phyloP scores from a whole-genome alignment of 2,888 invertebrate species.

The Oxyscelio sp. region DNA sequence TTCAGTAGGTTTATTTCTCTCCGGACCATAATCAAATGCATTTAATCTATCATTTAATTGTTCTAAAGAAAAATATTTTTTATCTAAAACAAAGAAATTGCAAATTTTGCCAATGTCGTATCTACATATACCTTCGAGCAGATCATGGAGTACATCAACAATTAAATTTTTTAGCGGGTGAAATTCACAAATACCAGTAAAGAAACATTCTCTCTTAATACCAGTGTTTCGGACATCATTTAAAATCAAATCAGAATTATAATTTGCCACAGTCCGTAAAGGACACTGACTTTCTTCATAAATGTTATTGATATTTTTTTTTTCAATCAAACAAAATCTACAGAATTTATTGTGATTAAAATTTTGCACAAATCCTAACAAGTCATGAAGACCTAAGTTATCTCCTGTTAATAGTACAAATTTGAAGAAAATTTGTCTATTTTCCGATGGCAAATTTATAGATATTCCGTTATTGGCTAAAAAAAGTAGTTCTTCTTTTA shows the following conservation, averaged over 20 bases:
- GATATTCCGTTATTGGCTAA: constrained; percentile 52
- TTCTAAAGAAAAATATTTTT: constrained; percentile 55
- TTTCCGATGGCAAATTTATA: constrained; percentile 26
- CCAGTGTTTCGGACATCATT: constrained; percentile 41
- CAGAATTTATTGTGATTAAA: constrained; percentile 57
- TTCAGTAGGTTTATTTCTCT: constrained; percentile 32
- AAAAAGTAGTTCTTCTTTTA: constrained; percentile 58
- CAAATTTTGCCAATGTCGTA: constrained; percentile 63
- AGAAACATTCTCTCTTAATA: constrained; percentile 20
- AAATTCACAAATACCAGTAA: constrained; percentile 42
- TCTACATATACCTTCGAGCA: constrained; percentile 61
- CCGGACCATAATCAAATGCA: constrained; percentile 60
- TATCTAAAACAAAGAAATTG: constrained; percentile 43
- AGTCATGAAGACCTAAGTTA: constrained; percentile 60
- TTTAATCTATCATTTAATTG: constrained; percentile 56
- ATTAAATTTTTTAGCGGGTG: constrained; percentile 46
- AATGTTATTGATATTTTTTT: constrained; percentile 3
- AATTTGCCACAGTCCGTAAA: constrained; percentile 40
- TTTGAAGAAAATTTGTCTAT: constrained; percentile 51
- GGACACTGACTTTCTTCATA: constrained; percentile 32
- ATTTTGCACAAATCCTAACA: constrained; percentile 51
- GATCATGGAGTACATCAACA: constrained; percentile 46
- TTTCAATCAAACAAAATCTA: constrained; percentile 39
- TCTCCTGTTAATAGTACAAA: constrained; percentile 60
- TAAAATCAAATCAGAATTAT: constrained; percentile 19